Evolutionary conservation across 2,797 vertebrate genomes (phyloP).

Genomic region (Chromobotia macracanthus): DNA sequence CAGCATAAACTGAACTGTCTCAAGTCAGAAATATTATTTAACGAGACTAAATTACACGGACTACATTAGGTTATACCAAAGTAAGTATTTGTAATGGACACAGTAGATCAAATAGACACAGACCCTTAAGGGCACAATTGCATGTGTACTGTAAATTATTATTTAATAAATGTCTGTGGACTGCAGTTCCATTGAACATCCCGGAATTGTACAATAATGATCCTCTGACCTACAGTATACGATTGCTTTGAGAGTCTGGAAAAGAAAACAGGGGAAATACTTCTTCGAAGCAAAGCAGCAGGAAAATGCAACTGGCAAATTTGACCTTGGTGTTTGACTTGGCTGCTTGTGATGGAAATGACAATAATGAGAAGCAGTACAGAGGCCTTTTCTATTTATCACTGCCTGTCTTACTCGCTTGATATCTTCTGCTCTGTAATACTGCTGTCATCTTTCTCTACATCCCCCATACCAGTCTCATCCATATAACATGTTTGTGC

Average conservation of each 20-base stretch:
- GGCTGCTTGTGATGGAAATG: conserved; percentile 84
- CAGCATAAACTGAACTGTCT: no score
- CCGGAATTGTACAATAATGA: conserved; percentile 65
- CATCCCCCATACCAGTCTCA: not conserved
- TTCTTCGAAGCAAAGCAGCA: conserved; percentile 81
- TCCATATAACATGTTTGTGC: not conserved
- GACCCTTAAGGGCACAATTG: not conserved
- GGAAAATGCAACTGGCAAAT: conserved; percentile 92
- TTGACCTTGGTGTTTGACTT: conserved; percentile 86
- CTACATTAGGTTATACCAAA: no score
- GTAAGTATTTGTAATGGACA: not conserved
- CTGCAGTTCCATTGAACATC: conserved; percentile 65
- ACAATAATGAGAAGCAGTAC: conserved; percentile 85
- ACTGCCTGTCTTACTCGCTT: conserved; percentile 30
- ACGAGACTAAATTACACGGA: no score
- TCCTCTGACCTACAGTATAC: conserved; percentile 64
- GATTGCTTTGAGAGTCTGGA: conserved; percentile 73
- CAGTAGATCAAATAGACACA: not conserved
- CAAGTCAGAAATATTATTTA: no score
- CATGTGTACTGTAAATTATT: not conserved
- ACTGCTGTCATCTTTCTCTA: conserved; percentile 3
- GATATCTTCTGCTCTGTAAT: not conserved
- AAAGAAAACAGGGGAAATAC: conserved; percentile 75
- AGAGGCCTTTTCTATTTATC: conserved; percentile 67
- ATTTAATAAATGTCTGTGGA: conserved; percentile 54